phyloP scores from a whole-genome alignment of 2,113 vertebrate genomes.

The Gymnocephalus cernua region DNA sequence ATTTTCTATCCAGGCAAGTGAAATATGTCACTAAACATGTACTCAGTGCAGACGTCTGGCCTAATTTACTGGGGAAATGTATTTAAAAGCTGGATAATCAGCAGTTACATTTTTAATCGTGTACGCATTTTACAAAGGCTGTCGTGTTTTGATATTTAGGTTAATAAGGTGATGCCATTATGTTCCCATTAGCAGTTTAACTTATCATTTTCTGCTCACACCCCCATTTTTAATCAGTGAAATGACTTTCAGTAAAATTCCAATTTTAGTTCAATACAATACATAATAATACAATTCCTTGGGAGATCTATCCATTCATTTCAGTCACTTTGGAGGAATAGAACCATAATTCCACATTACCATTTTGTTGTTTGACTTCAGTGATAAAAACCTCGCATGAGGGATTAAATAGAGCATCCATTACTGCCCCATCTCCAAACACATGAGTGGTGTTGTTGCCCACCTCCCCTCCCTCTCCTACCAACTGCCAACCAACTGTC shows the following conservation, averaged over 20 bases:
- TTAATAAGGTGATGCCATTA: slow-evolving; percentile 45
- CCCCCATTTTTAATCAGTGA: slow-evolving; percentile 53
- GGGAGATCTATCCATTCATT: slow-evolving; percentile 7
- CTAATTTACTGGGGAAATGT: background rate
- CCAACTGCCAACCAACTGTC: slow-evolving; percentile 75
- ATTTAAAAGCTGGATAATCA: slow-evolving; percentile 17
- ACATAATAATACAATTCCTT: background rate
- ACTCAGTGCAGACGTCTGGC: background rate
- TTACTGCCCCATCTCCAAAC: slow-evolving; percentile 31
- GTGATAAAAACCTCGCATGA: slow-evolving; percentile 32
- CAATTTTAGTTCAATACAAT: background rate
- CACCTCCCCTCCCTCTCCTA: slow-evolving; percentile 55
- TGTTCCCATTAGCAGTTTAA: background rate
- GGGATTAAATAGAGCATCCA: slow-evolving; percentile 57
- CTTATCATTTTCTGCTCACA: slow-evolving; percentile 24
- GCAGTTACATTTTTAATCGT: slow-evolving; percentile 3
- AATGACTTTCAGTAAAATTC: slow-evolving; percentile 19
- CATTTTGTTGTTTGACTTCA: slow-evolving; percentile 27
- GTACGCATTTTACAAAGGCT: background rate
- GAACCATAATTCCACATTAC: slow-evolving; percentile 2
- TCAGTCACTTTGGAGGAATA: background rate
- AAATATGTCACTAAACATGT: slow-evolving; percentile 1
- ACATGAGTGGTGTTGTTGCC: slow-evolving; percentile 32
- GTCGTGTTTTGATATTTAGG: slow-evolving; percentile 44
- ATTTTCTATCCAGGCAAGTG: background rate